Base-by-base conservation (phyloP, 2,888 invertebrate genomes). In the Eucriotettix oculatus region DNA sequence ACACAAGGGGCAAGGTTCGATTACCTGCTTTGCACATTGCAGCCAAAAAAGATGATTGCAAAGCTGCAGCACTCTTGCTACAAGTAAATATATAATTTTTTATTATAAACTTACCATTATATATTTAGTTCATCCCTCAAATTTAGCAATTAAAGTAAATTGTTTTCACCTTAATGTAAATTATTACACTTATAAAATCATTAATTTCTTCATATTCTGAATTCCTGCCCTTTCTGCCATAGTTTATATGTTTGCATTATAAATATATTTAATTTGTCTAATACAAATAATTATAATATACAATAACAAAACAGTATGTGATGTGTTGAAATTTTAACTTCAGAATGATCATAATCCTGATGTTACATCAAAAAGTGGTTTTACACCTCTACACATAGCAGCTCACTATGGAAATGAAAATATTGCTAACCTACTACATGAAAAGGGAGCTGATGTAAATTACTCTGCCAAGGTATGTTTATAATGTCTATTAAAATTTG, bases 321-420 rank as follows among this genome's bases (percentile, higher is more conserved):
- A 29, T 29, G 29, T 29, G 2, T 29, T 29, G 3, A 29, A 29
- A 29, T 29, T 5, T 29, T 29, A 48, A 53, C 10, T 71, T 16
- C 75, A 87, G 81, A 95, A 93, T 74, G 95, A 96, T 72, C 92
- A 93, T 75, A 95, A 96, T 74, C 94, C 97, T 0, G 97, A 98
- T 74, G 91, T 94, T 5, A 92, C 94, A 61, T 95, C 95, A 2
- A 97, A 96, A 76, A 94, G 93, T 64, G 97, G 97, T 41, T 99
- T 99, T 75, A 99, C 99, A 0, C 97, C 99, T 0, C 81, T 99
- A 42, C 99, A 99, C 76, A 99, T 99, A 68, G 94, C 96, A 17
- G 90, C 98, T 9, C 98, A 99, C 78, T 99, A 99, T 74, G 97
- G 98, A 59, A 98, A 98, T 75, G 90, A 91, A 65, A 90, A 90